Base-by-base conservation (phyloP, 2,797 vertebrate species). In the Ciconia nigra region DNA sequence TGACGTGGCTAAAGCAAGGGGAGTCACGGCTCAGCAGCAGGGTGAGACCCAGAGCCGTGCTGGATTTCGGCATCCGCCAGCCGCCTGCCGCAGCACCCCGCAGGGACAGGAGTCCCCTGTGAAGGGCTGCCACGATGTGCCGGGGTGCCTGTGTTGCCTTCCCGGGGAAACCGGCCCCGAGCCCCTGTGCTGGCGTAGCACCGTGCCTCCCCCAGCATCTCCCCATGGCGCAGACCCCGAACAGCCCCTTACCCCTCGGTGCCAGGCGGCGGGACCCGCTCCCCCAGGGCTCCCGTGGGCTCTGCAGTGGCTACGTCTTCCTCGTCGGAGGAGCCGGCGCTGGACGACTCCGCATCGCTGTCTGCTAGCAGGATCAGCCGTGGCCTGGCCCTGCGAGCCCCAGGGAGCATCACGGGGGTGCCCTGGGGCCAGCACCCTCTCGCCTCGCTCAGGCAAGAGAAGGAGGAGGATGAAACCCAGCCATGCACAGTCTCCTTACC, bases 311-410 rank as follows among this genome's bases (percentile, higher is more conserved):
- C n/a, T 10, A 93, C 33, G 10, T 99, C 99, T 24, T 99, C 99
- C 76, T 99, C 99, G 0, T 99, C 99, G 0, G 99, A 99, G 18
- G 99, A 99, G 25, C 98, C 99, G 0, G 99, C 99, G 1, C 99
- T 99, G 92, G 99, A 99, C 0, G 99, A 99, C 95, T 99, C 99
- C 0, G 99, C 99, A 4, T 99, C 99, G 5, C 99, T 99, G 97
- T 99, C 98, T 7, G 98, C 99, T 96, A 99, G 96, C 65, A 99
- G 98, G 42, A 97, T 97, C 78, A 98, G 95, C 91, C 98, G 79
- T 2, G 95, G 95, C 83, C 78, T 85, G 65, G 88, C 55, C 52
- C 97, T 97, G 95, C 0, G 5, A 62, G 58, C 20, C 44, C 83
- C 29, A 0, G 25, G 14, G 14, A 73, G 49, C 35, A 15, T 94